Evolutionary conservation across 2,888 invertebrate species (phyloP), one percentile per base, ranked within the genome.

Genomic region (Tenthredo scrophulariae): DNA sequence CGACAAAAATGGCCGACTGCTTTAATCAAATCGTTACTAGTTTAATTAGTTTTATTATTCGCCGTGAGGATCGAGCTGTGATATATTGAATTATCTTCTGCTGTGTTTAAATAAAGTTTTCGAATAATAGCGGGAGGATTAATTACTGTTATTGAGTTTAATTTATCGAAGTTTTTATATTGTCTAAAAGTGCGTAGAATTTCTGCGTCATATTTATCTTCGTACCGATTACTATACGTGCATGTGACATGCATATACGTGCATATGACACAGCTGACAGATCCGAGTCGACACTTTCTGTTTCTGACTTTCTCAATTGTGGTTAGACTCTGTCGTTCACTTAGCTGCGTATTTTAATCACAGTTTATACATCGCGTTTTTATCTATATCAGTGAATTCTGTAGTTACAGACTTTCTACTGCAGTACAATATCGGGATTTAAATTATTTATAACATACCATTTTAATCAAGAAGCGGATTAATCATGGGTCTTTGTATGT

Each of bases 401-500:
- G 74, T 46, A 4, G 9, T 1, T 22, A 15, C 18, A 26, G 46
- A n/a, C 10, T 22, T 26, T 62, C 62, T 13, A 26, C 62, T 26
- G 70, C 43, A 40, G 43, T n/a, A 37, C 15, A 13, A 46, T 6
- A n/a, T 74, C 7, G 33, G 33, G n/a, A 79, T 58, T 15, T 54
- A 29, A 37, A 33, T 37, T 33, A 54, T 50, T 1, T 62, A 33
- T 22, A 62, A 22, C 15, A 26, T 6, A 29, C 29, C 10, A 6
- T 10, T n/a, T n/a, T 62, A 80, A 62, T 15, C 37, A 29, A 62
- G 79, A 29, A 87, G 33, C 26, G 33, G 26, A 80, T 22, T 58
- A 37, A 40, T 80, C 80, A 95, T 95, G 95, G 95, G 95, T 85
- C 89, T 95, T 82, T 93, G 95, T 86, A 91, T 93, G 79, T 95